Percentiles rank a stretch among this genome's conserved stretches.
Conservation (phyloP, 2,113 vertebrate genomes). For the Seriola quinqueradiata region DNA sequence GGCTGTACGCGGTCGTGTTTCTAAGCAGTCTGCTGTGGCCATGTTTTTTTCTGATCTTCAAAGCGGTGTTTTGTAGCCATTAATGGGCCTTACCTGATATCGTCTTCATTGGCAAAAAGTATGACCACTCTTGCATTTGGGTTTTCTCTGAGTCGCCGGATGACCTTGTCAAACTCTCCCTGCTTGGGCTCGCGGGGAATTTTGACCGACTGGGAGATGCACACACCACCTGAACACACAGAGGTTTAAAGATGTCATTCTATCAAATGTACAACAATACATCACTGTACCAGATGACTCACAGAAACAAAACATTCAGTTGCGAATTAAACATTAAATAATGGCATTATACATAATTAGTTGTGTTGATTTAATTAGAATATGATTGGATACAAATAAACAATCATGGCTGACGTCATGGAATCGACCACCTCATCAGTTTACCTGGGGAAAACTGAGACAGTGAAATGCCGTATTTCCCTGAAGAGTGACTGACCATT, state of each 20-base stretch:
- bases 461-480: neutral
- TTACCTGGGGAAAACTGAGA: neutral
- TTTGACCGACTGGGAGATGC: conserved; percentile 98
- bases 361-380: neutral
- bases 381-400: neutral
- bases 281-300: neutral
- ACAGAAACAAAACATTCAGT: neutral
- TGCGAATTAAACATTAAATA: neutral
- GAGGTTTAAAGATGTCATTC: conserved; percentile 1
- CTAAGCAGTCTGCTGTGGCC: conserved; percentile 10
- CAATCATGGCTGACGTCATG: neutral
- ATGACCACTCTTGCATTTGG: conserved; percentile 96
- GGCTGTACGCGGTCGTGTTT: neutral
- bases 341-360: neutral
- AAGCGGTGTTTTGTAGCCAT: conserved; percentile 23
- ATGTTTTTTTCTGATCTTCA: conserved; percentile 50
- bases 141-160: conserved; percentile 94
- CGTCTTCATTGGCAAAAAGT: conserved; percentile 98
- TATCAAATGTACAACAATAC: neutral
- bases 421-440: neutral
- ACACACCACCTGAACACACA: conserved; percentile 90
- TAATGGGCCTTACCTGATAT: conserved; percentile 90
- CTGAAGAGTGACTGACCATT: neutral
- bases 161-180: conserved; percentile 97
- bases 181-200: conserved; percentile 95